Conservation (phyloP, 2,888 invertebrate genomes). For the Brassicogethes aeneus region DNA sequence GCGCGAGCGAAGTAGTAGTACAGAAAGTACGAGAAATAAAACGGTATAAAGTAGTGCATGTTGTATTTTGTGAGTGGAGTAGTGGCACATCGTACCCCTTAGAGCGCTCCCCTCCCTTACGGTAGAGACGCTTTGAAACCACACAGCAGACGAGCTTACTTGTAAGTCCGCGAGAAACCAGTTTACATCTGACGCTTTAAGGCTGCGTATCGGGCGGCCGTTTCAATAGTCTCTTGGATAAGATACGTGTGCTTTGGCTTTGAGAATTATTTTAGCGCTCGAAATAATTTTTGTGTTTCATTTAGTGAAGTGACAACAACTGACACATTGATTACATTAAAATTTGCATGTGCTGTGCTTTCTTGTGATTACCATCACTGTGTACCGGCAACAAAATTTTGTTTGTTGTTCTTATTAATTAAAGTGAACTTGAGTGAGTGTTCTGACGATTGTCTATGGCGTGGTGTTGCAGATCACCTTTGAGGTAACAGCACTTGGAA, state of each 20-base stretch:
- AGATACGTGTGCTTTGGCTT: slow-evolving; percentile 24
- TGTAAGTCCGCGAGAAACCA: slow-evolving; percentile 14
- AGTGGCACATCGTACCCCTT: slow-evolving; percentile 35
- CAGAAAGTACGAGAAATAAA: too few species aligned
- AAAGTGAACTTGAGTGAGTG: slow-evolving; percentile 8
- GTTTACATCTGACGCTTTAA: slow-evolving; percentile 31
- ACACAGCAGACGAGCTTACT: slow-evolving; percentile 29
- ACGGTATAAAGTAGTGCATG: slow-evolving; percentile 14
- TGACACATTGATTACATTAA: too few species aligned
- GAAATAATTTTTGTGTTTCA: too few species aligned
- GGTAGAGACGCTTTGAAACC: slow-evolving; percentile 34
- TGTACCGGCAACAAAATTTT: slow-evolving; percentile 20
- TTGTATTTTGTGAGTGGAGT: slow-evolving; percentile 16
- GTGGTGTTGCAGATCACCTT: slow-evolving; percentile 39
- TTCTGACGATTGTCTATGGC: slow-evolving; percentile 35
- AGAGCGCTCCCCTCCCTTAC: slow-evolving; percentile 35
- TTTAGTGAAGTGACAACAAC: too few species aligned
- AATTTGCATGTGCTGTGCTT: slow-evolving; percentile 13
- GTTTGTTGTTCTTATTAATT: slow-evolving; percentile 12
- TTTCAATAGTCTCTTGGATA: slow-evolving; percentile 17
- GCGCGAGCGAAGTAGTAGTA: slow-evolving; percentile 25
- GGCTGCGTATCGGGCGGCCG: slow-evolving; percentile 15
- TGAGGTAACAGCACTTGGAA: slow-evolving; percentile 40
- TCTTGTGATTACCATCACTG: slow-evolving; percentile 9
- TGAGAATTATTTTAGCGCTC: too few species aligned